These are phyloP conservation scores for Vimba vimba DNA, from an alignment of 2,113 vertebrate species.

Conservation along the genomic window DNA sequence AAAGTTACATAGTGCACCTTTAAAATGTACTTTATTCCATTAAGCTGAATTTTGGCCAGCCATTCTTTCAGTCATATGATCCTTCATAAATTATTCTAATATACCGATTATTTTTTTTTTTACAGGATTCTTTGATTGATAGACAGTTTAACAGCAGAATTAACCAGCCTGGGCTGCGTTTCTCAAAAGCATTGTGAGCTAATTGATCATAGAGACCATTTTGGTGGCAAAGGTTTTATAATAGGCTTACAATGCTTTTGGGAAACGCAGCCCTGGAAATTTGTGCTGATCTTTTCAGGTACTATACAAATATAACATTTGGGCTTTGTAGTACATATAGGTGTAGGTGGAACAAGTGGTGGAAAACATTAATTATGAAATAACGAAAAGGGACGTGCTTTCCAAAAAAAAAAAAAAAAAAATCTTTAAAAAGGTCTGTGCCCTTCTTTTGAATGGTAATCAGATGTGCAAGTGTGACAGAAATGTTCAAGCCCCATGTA, in stretches of 20 bases:
- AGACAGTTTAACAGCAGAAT: no score
- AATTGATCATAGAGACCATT: no score
- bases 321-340: not conserved
- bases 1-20: no score
- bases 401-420: not conserved
- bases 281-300: not conserved
- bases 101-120: not conserved
- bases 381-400: slow-evolving; percentile 8
- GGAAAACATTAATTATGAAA: not conserved
- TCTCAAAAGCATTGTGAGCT: no score
- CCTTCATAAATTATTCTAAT: not conserved
- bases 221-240: no score
- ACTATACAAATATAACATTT: not conserved
- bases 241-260: no score
- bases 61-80: not conserved
- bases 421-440: slow-evolving; percentile 24
- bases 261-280: not conserved
- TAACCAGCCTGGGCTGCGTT: no score
- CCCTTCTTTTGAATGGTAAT: slow-evolving; percentile 56
- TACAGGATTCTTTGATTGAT: no score
- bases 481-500: slow-evolving; percentile 40
- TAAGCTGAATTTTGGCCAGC: not conserved
- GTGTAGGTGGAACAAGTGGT: not conserved
- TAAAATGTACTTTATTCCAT: not conserved
- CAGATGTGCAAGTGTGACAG: slow-evolving; percentile 55